These are phyloP conservation scores for Thripadectes ignobilis DNA, from an alignment of 2,797 vertebrate genomes.

Conservation along the genomic window DNA sequence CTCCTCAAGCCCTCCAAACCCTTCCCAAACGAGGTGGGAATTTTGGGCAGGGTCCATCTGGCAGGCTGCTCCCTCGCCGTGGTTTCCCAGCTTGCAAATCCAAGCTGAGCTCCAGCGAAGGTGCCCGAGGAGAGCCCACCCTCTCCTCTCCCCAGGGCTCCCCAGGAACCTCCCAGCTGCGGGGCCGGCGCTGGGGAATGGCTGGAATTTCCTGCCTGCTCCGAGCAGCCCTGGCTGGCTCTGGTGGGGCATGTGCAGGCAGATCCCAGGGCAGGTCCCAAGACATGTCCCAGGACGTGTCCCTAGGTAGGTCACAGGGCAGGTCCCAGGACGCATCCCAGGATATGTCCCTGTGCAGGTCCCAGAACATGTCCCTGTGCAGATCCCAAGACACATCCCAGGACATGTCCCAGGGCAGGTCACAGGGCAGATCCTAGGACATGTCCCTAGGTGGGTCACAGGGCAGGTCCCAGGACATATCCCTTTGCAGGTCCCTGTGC, in stretches of 20 bases:
- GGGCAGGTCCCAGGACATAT: background rate
- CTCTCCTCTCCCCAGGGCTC: background rate
- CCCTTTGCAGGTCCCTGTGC: background rate
- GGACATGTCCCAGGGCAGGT: background rate
- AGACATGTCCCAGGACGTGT: background rate
- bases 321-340: background rate
- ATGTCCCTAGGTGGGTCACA: background rate
- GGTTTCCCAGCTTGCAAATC: background rate
- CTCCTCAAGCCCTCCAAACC: background rate
- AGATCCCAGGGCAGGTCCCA: background rate
- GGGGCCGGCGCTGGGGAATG: background rate
- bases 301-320: background rate
- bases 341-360: background rate
- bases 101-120: background rate
- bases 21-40: conserved; percentile 1
- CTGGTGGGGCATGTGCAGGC: background rate
- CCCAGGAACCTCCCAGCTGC: background rate
- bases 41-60: conserved; percentile 22
- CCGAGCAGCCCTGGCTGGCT: background rate
- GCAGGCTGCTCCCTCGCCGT: background rate
- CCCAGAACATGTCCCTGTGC: background rate
- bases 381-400: background rate
- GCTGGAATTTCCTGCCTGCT: conserved; percentile 49
- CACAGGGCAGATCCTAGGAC: background rate
- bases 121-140: background rate